Base-by-base conservation (phyloP, 2,797 vertebrate genomes). In the Capromys pilorides region DNA sequence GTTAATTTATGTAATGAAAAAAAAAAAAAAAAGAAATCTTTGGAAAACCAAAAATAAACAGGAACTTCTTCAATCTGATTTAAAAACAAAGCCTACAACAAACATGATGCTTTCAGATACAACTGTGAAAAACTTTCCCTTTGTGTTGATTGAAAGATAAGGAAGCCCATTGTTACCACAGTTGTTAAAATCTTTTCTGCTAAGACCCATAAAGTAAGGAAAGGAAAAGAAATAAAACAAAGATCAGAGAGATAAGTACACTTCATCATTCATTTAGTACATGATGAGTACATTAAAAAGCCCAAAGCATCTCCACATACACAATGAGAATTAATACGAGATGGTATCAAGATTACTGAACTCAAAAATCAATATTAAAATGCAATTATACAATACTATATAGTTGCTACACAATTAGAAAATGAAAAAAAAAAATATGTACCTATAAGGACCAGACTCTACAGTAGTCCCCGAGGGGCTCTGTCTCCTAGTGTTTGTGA, bases 61-160 rank as follows among this genome's bases (percentile, higher is more conserved):
- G 51, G 41, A 67, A 79, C 67, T 93, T 92, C 82, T 73, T 94
- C 64, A 90, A 96, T 94, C 62, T 96, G 93, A 88, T 88, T 71
- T 1, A 54, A 36, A 62, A 73, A 80, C 61, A 61, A 39, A 79
- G 2, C 21, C 39, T 87, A 51, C 4, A 82, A 39, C 57, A 87
- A 81, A 91, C 80, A 22, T 57, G 45, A 86, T 19, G 73, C 31
- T 67, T 87, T 84, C 62, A 78, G 45, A 19, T 57, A 13, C 89
- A 82, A 75, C 57, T 73, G 36, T 67, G 33, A 59, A 88, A 84
- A 93, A 82, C 59, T 91, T 88, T 96, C 84, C 86, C 75, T 87
- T 91, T 67, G 75, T 61, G 88, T 49, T 21, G 13, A 12, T 62
- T 33, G 8, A 11, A 49, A 86, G 41, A 84, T 88, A 82, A 82